These are phyloP conservation scores for Falcaria lacertinaria DNA, from an alignment of 2,888 invertebrate genomes.

Conservation along the genomic window DNA sequence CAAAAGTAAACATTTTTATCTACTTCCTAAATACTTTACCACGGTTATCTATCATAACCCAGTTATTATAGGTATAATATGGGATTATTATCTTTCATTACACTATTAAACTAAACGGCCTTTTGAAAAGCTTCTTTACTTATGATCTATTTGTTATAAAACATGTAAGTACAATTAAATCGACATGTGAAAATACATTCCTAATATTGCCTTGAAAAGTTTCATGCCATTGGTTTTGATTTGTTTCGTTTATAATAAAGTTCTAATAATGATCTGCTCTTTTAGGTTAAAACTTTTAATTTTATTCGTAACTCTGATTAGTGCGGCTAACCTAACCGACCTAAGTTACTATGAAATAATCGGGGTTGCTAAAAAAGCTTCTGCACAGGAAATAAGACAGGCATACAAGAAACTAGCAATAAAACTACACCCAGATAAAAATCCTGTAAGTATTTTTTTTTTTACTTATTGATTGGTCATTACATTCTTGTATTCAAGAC, in stretches of 20 bases:
- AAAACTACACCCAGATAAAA: slow-evolving; percentile 88
- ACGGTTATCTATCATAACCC: slow-evolving; percentile 18
- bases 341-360: slow-evolving; percentile 82
- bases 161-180: slow-evolving; percentile 22
- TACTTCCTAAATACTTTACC: slow-evolving; percentile 15
- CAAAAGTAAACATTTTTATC: slow-evolving; percentile 49
- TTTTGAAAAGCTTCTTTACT: no score
- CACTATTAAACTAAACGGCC: no score
- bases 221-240: no score
- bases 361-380: slow-evolving; percentile 83
- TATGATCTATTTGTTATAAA: neutral
- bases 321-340: slow-evolving; percentile 47
- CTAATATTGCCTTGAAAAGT: neutral
- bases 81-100: no score
- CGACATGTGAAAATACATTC: neutral
- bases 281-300: slow-evolving; percentile 47
- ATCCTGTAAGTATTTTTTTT: slow-evolving; percentile 77
- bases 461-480: no score
- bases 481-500: no score
- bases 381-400: slow-evolving; percentile 84
- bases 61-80: neutral
- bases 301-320: slow-evolving; percentile 31
- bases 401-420: slow-evolving; percentile 89
- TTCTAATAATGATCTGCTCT: no score
- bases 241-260: no score